phyloP scores from a whole-genome alignment of 2,888 invertebrate genomes.

The Watsonalla cultraria region DNA sequence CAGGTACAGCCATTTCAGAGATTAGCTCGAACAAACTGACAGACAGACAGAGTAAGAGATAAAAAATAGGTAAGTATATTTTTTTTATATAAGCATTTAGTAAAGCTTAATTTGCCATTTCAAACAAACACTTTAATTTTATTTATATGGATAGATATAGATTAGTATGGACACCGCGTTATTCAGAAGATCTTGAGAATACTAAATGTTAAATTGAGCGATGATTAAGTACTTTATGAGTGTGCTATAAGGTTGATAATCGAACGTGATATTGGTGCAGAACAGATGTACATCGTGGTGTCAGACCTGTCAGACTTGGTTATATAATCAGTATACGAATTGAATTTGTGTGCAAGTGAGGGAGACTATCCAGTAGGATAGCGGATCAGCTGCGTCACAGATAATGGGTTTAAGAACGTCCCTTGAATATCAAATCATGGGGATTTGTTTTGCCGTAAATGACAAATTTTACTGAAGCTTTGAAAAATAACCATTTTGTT shows the following conservation, averaged over 20 bases:
- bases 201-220: background rate
- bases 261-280: constrained; percentile 19
- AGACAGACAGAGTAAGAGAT: too few species aligned
- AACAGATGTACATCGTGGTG: constrained; percentile 68
- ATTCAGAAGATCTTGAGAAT: constrained; percentile 11
- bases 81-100: too few species aligned
- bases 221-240: constrained; percentile 8
- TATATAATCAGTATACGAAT: constrained; percentile 62
- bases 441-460: constrained; percentile 24
- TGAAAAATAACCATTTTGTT: too few species aligned
- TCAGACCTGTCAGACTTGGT: constrained; percentile 68
- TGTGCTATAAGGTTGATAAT: constrained; percentile 27
- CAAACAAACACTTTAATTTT: too few species aligned
- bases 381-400: constrained; percentile 49
- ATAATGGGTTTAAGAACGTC: constrained; percentile 51
- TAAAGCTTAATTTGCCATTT: too few species aligned
- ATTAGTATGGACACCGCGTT: constrained; percentile 30
- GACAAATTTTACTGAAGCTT: too few species aligned
- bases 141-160: background rate
- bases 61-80: too few species aligned
- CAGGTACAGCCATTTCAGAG: too few species aligned
- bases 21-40: too few species aligned
- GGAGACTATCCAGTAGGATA: constrained; percentile 24
- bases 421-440: constrained; percentile 34
- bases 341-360: constrained; percentile 52